Conservation (phyloP, 2,888 invertebrate species). For the Podotricha telesiphe region DNA sequence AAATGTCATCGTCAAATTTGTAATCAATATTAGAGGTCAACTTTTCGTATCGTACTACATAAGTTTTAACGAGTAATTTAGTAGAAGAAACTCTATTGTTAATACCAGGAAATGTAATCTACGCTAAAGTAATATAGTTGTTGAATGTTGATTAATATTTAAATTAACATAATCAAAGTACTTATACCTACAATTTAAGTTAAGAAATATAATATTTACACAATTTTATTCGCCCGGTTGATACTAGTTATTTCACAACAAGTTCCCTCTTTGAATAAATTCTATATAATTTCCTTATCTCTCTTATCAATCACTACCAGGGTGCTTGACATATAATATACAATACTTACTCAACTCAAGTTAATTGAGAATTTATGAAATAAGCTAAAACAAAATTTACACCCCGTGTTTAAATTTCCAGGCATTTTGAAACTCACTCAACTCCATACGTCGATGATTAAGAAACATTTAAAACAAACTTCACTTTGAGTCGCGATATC, state of each 20-base stretch:
- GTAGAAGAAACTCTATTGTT: background rate
- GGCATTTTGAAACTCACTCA: slow-evolving; percentile 39
- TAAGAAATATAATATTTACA: slow-evolving; percentile 31
- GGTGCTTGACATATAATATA: slow-evolving; percentile 34
- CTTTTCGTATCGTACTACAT: slow-evolving; percentile 13
- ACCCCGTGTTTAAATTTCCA: slow-evolving; percentile 39
- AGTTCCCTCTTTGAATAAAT: slow-evolving; percentile 33
- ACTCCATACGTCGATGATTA: slow-evolving; percentile 5
- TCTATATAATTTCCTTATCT: slow-evolving; percentile 35
- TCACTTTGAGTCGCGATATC: slow-evolving; percentile 53
- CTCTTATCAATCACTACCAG: slow-evolving; percentile 32
- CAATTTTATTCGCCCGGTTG: slow-evolving; percentile 31
- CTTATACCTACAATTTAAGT: slow-evolving; percentile 14
- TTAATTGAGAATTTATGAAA: slow-evolving; percentile 32
- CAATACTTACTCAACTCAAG: slow-evolving; percentile 26
- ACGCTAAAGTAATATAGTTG: slow-evolving; percentile 36
- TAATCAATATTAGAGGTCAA: slow-evolving; percentile 28
- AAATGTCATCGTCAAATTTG: slow-evolving; percentile 2
- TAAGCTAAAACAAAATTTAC: background rate
- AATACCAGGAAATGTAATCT: slow-evolving; percentile 1
- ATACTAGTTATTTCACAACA: slow-evolving; percentile 29
- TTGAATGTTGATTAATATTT: slow-evolving; percentile 29
- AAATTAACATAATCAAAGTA: slow-evolving; percentile 25
- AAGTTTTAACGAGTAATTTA: slow-evolving; percentile 32
- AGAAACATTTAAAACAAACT: slow-evolving; percentile 53